Conservation (phyloP, 1,140 invertebrate species). For the Drosophila pachea region DNA sequence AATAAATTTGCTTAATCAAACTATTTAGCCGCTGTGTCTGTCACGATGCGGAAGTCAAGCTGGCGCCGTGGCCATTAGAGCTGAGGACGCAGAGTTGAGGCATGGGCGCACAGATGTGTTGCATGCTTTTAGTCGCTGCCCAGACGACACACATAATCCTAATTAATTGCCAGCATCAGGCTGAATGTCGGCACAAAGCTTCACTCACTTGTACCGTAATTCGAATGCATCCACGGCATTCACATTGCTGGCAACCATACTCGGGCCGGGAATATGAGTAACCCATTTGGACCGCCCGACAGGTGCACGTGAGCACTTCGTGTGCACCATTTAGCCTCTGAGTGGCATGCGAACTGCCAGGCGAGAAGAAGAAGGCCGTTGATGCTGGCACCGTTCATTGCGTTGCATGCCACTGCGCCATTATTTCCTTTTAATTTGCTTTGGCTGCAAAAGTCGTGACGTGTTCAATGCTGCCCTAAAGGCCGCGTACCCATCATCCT, state of each 20-base stretch:
- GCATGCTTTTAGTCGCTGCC: constrained; percentile 64
- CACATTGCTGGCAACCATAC: constrained; percentile 20
- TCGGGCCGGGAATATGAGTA: constrained; percentile 11
- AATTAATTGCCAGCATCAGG: constrained; percentile 67
- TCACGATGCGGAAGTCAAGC: constrained; percentile 63
- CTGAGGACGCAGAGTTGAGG: neutral
- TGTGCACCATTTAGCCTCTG: constrained; percentile 64
- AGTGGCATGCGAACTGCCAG: constrained; percentile 23
- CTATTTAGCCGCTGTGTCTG: constrained; percentile 65
- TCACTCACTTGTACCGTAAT: constrained; percentile 30
- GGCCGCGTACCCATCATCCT: constrained; percentile 4
- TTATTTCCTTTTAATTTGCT: constrained; percentile 76
- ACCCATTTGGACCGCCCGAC: constrained; percentile 24
- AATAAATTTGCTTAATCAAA: constrained; percentile 74
- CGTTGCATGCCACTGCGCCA: constrained; percentile 56
- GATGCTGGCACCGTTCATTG: constrained; percentile 17
- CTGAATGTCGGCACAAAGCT: constrained; percentile 32
- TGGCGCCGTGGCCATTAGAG: constrained; percentile 31
- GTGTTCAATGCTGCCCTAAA: constrained; percentile 57
- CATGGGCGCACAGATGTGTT: constrained; percentile 42
- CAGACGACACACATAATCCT: constrained; percentile 69
- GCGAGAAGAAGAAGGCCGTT: neutral
- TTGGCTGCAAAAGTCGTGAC: constrained; percentile 70
- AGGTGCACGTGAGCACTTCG: constrained; percentile 72
- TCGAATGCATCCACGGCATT: constrained; percentile 41